Conservation (phyloP, 2,113 vertebrate genomes). For the Origma solitaria region DNA sequence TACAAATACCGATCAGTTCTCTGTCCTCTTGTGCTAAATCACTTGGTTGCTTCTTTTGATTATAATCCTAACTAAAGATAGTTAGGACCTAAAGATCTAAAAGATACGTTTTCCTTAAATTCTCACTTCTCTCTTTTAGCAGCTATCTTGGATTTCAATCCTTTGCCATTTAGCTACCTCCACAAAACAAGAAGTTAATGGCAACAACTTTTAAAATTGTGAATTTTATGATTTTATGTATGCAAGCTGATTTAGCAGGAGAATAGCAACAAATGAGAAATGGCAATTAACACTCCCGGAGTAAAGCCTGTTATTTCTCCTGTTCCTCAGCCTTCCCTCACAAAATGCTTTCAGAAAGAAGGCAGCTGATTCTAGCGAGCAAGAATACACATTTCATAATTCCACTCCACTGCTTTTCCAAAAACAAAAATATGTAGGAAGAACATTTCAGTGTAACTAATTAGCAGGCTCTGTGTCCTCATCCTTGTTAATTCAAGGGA, state of each 20-base stretch:
- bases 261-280: constrained; percentile 64
- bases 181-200: constrained; percentile 46
- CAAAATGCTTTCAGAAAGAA: constrained; percentile 44
- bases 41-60: background rate
- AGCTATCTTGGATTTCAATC: background rate
- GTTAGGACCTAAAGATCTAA: background rate
- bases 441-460: constrained; percentile 37
- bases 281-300: constrained; percentile 49
- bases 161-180: constrained; percentile 7
- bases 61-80: background rate
- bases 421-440: constrained; percentile 57
- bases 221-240: constrained; percentile 54
- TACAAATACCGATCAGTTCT: background rate
- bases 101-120: background rate
- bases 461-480: constrained; percentile 32
- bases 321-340: constrained; percentile 41
- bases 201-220: constrained; percentile 45
- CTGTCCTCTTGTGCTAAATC: background rate
- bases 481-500: constrained; percentile 21
- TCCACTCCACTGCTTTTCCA: constrained; percentile 42
- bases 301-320: constrained; percentile 54
- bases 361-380: constrained; percentile 61
- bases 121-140: background rate
- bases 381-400: constrained; percentile 40
- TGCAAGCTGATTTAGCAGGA: constrained; percentile 57